Evolutionary conservation across 2,113 vertebrate species (phyloP).

Genomic region (Machaerirhynchus nigripectus): DNA sequence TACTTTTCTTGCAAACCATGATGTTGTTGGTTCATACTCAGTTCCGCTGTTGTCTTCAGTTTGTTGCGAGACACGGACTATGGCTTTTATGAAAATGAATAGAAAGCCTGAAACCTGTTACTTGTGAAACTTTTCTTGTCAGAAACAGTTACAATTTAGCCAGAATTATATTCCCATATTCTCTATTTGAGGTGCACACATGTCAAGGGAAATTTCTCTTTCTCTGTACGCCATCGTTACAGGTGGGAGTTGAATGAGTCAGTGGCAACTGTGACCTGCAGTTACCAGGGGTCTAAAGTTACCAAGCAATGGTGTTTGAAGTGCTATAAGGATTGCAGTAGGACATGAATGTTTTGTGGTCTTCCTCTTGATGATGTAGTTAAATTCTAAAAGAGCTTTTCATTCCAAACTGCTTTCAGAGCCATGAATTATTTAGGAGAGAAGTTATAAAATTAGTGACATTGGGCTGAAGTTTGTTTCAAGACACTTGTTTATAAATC

Average conservation of each 20-base stretch:
- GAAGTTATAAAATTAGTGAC: not conserved
- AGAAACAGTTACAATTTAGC: not conserved
- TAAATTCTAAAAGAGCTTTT: not conserved
- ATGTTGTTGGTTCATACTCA: not conserved
- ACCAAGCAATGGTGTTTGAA: too few species aligned
- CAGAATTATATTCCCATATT: not conserved
- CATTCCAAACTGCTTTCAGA: not conserved
- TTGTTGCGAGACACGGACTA: not conserved
- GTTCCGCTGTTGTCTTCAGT: not conserved
- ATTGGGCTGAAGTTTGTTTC: not conserved
- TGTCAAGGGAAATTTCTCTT: not conserved
- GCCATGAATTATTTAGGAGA: not conserved
- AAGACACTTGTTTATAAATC: not conserved
- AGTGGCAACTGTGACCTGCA: not conserved
- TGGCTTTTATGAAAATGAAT: not conserved
- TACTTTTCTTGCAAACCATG: not conserved
- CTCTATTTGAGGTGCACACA: not conserved
- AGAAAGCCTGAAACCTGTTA: not conserved
- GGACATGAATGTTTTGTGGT: not conserved
- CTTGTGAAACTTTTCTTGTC: not conserved
- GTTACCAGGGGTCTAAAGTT: not conserved
- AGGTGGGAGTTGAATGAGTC: not conserved
- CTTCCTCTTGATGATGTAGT: not conserved
- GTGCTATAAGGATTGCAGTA: not conserved
- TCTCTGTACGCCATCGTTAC: fast-evolving